These are phyloP conservation scores for Salminus brasiliensis DNA, from an alignment of 2,113 vertebrate species.

Conservation along the genomic window DNA sequence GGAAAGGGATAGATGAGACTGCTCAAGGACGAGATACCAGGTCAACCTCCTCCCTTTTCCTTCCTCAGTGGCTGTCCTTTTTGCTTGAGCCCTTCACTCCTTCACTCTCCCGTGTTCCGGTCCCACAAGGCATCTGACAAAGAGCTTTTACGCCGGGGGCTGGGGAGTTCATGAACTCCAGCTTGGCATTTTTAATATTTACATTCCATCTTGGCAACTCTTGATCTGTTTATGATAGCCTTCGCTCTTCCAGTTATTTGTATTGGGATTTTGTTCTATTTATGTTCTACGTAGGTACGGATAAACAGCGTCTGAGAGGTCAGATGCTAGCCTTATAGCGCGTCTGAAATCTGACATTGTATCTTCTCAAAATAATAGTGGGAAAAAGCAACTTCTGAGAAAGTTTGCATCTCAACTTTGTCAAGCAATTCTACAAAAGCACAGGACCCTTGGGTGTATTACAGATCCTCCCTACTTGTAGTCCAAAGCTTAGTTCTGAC, in stretches of 20 bases:
- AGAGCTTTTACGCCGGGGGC: constrained; percentile 53
- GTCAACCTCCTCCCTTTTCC: constrained; percentile 4
- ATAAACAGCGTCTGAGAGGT: neutral
- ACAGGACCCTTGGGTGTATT: too few species aligned
- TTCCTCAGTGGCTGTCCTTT: neutral
- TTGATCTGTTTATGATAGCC: constrained; percentile 65
- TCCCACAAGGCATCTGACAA: constrained; percentile 56
- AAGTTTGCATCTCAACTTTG: neutral
- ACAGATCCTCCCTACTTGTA: neutral
- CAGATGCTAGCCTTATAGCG: neutral
- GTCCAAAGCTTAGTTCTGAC: too few species aligned
- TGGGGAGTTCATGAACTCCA: constrained; percentile 63
- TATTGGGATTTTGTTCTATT: constrained; percentile 44
- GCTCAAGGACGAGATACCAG: neutral
- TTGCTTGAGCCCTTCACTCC: neutral
- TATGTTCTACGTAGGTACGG: neutral
- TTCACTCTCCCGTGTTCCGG: constrained; percentile 20
- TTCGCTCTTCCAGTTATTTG: constrained; percentile 52
- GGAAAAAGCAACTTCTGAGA: too few species aligned
- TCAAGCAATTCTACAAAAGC: neutral
- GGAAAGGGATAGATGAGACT: neutral
- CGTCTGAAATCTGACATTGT: neutral
- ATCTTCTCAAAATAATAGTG: too few species aligned
- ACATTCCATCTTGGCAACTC: constrained; percentile 64
- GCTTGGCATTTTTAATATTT: constrained; percentile 68